phyloP scores from a whole-genome alignment of 2,888 invertebrate species.

The Lycophotia porphyrea region DNA sequence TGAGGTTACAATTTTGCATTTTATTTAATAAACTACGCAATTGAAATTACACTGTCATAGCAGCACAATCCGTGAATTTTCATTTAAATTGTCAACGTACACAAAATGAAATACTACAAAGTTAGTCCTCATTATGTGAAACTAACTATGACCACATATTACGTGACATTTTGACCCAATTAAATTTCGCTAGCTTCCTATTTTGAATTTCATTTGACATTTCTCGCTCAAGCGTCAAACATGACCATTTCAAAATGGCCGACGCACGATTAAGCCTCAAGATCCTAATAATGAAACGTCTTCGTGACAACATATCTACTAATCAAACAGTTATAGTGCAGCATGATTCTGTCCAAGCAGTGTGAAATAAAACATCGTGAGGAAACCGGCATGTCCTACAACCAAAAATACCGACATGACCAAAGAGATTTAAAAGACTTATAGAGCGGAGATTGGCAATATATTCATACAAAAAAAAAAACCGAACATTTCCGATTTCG shows the following conservation, averaged over 20 bases:
- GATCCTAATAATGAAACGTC: background rate
- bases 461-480: no score
- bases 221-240: constrained; percentile 9
- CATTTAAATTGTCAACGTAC: background rate
- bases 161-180: background rate
- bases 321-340: constrained; percentile 12
- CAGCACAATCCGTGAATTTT: background rate
- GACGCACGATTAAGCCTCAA: background rate
- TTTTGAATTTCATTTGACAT: constrained; percentile 18
- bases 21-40: background rate
- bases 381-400: background rate
- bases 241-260: constrained; percentile 11
- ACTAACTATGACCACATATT: background rate
- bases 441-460: no score
- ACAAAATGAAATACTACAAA: background rate
- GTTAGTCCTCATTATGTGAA: background rate
- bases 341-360: background rate
- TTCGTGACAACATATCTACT: constrained; percentile 10
- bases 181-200: background rate
- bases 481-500: no score
- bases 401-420: background rate
- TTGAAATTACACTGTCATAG: background rate
- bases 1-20: background rate
- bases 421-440: no score
- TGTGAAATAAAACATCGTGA: background rate